These are phyloP conservation scores for Athalia circularis DNA, from an alignment of 2,888 invertebrate genomes.

Conservation along the genomic window DNA sequence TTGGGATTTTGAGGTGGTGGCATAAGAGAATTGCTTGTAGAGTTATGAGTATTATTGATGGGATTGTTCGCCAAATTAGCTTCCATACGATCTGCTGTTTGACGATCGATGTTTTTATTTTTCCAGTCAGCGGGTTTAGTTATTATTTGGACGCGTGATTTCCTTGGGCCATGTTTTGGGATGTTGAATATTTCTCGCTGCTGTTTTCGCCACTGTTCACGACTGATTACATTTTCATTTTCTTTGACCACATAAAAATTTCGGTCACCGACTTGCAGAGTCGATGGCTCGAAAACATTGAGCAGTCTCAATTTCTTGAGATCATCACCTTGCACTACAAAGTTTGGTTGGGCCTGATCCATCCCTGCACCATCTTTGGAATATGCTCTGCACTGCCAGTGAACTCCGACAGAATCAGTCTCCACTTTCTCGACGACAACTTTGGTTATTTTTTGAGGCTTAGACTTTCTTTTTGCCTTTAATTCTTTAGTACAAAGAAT, in stretches of 20 bases:
- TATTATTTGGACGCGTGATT: slow-evolving; percentile 62
- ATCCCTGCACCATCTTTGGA: slow-evolving; percentile 79
- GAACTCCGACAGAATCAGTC: slow-evolving; percentile 87
- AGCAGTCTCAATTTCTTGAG: slow-evolving; percentile 88
- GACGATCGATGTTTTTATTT: slow-evolving; percentile 54
- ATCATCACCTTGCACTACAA: slow-evolving; percentile 84
- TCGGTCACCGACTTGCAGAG: slow-evolving; percentile 92
- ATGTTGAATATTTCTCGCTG: slow-evolving; percentile 71
- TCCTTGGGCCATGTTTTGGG: slow-evolving; percentile 70
- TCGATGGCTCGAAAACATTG: slow-evolving; percentile 91
- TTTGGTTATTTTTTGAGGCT: slow-evolving; percentile 73
- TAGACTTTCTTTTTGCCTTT: slow-evolving; percentile 75
- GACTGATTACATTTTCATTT: slow-evolving; percentile 84
- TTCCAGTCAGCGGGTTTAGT: slow-evolving; percentile 63
- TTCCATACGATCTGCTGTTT: slow-evolving; percentile 40
- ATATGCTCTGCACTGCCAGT: slow-evolving; percentile 89
- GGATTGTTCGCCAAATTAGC: slow-evolving; percentile 57
- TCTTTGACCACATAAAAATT: slow-evolving; percentile 87
- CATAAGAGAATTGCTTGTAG: slow-evolving; percentile 61
- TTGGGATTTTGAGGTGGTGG: slow-evolving; percentile 61
- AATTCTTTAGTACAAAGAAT: slow-evolving; percentile 85
- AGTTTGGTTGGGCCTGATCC: slow-evolving; percentile 82
- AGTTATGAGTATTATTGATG: slow-evolving; percentile 56
- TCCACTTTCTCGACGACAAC: slow-evolving; percentile 89
- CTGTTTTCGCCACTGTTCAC: slow-evolving; percentile 83